Percentiles rank a stretch among this genome's conserved stretches.
Evolutionary conservation across 2,797 vertebrate genomes (phyloP).

Genomic region (Myiotriccus ornatus): DNA sequence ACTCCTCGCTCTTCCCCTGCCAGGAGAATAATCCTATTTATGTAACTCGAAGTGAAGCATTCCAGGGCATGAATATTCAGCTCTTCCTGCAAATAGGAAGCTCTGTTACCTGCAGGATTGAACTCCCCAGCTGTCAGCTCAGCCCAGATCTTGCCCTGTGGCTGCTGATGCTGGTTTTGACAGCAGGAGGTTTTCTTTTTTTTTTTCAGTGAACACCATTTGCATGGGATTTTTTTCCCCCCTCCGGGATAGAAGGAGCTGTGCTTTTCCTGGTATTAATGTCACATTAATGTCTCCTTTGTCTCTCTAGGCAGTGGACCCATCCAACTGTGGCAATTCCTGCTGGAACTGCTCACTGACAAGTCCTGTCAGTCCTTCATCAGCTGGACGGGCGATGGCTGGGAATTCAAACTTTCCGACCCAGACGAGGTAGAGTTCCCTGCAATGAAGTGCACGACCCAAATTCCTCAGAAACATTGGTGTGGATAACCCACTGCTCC

Average conservation of each 20-base stretch:
- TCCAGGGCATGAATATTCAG: slow-evolving; percentile 4
- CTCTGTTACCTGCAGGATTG: neutral
- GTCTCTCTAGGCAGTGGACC: slow-evolving; percentile 90
- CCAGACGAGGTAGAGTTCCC: slow-evolving; percentile 89
- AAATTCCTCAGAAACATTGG: neutral
- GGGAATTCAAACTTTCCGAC: slow-evolving; percentile 99
- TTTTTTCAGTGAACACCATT: neutral
- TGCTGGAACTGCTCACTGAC: slow-evolving; percentile 96
- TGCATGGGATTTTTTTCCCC: rapidly evolving
- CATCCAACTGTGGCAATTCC: slow-evolving; percentile 99
- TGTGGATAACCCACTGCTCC: neutral
- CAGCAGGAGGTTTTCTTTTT: neutral
- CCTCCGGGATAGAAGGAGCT: neutral
- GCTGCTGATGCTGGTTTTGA: neutral
- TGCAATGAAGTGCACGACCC: neutral
- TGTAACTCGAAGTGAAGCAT: slow-evolving; percentile 15
- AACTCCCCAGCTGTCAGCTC: neutral
- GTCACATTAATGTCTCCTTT: neutral
- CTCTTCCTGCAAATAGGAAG: neutral
- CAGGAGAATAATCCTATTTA: slow-evolving; percentile 63
- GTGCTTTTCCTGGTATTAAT: neutral
- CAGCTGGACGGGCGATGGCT: slow-evolving; percentile 99
- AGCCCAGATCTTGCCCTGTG: neutral
- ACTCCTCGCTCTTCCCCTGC: neutral
- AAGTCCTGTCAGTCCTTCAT: slow-evolving; percentile 99